Evolutionary conservation across 2,888 invertebrate species (phyloP).

Genomic region (Trissolcus brochymenae): DNA sequence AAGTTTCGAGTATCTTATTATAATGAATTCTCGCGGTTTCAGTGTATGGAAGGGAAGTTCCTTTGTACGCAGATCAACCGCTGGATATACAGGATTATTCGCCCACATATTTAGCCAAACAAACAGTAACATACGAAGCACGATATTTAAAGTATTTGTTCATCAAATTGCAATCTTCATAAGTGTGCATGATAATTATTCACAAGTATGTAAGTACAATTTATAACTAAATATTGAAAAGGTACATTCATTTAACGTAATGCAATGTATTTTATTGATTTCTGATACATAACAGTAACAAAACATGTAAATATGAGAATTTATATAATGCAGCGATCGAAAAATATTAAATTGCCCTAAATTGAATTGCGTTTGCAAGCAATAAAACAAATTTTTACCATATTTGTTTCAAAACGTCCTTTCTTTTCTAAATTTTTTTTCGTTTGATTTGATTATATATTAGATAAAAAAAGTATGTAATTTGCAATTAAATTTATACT

Average conservation of each 20-base stretch:
- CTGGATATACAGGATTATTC: conserved; percentile 84
- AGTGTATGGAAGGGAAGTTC: conserved; percentile 90
- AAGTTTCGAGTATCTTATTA: not conserved
- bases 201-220: not conserved
- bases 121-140: conserved; percentile 94
- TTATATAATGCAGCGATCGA: not conserved
- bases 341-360: not conserved
- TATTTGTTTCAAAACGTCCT: not conserved
- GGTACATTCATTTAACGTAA: conserved; percentile 6
- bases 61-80: conserved; percentile 89
- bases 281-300: conserved; percentile 24
- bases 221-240: not conserved
- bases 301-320: conserved; percentile 6
- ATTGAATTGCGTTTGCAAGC: not conserved
- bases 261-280: conserved; percentile 25
- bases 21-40: conserved; percentile 64
- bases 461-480: too few species aligned
- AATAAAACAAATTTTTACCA: not conserved
- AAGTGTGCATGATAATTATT: conserved; percentile 19
- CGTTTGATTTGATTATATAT: too few species aligned
- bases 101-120: conserved; percentile 84
- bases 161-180: conserved; percentile 80
- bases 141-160: conserved; percentile 89
- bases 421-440: too few species aligned
- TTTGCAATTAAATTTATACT: too few species aligned